Percentiles rank a stretch among this genome's conserved stretches.
Evolutionary conservation across 2,888 invertebrate genomes (phyloP).

Genomic region (Alloscopus bannaensis): DNA sequence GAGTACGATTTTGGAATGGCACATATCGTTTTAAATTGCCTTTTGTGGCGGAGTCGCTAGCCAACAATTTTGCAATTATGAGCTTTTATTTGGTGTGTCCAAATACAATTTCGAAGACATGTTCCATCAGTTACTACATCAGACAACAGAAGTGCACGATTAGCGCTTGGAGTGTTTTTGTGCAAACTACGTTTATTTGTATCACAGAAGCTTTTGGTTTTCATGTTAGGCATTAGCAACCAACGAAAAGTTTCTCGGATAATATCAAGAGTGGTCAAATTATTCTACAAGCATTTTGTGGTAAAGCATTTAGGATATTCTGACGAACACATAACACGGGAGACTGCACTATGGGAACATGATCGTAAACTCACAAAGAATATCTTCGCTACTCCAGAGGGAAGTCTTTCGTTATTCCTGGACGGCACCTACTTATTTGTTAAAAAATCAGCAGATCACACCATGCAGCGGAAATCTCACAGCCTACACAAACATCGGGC

Average conservation of each 20-base stretch:
- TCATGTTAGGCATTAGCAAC: conserved; percentile 39
- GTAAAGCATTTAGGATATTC: conserved; percentile 32
- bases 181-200: conserved; percentile 43
- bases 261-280: conserved; percentile 13
- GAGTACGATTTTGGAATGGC: no score
- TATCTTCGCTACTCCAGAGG: background rate
- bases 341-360: background rate
- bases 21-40: no score
- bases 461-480: conserved; percentile 10
- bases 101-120: conserved; percentile 30
- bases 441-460: conserved; percentile 20
- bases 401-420: background rate
- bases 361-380: background rate
- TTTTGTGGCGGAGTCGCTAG: no score
- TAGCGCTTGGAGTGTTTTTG: conserved; percentile 54
- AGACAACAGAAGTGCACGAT: background rate
- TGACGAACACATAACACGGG: conserved; percentile 11
- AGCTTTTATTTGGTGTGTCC: conserved; percentile 9
- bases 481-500: conserved; percentile 30
- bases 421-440: conserved; percentile 57
- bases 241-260: conserved; percentile 20
- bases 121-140: conserved; percentile 7
- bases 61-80: no score
- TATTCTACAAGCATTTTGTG: conserved; percentile 48
- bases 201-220: conserved; percentile 32